phyloP scores from a whole-genome alignment of 1,140 invertebrate genomes.

The Hyposmocoma kahamanoa region DNA sequence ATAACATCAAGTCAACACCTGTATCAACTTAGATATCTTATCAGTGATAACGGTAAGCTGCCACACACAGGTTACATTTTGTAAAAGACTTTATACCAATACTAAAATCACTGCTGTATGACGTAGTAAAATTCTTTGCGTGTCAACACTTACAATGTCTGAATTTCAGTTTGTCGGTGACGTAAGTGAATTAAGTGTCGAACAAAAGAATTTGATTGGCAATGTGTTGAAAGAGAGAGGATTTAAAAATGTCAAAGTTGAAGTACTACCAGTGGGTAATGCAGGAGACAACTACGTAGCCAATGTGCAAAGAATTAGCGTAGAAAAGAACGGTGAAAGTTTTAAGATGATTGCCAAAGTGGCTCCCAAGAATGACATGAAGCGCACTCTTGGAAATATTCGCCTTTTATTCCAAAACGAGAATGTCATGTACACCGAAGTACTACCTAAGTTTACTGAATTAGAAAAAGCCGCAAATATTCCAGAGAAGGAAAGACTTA shows the following conservation, averaged over 20 bases:
- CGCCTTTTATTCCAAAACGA: slow-evolving; percentile 7
- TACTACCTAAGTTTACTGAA: slow-evolving; percentile 6
- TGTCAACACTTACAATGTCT: too few species aligned
- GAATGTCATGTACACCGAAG: slow-evolving; percentile 5
- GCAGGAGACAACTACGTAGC: slow-evolving; percentile 31
- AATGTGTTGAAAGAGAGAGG: slow-evolving; percentile 22
- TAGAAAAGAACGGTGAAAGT: slow-evolving; percentile 7
- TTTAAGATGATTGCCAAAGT: slow-evolving; percentile 20
- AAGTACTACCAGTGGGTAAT: slow-evolving; percentile 20
- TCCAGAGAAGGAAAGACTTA: not conserved
- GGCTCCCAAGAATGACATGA: slow-evolving; percentile 3
- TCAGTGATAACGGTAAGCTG: too few species aligned
- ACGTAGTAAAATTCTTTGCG: too few species aligned
- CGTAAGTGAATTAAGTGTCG: too few species aligned
- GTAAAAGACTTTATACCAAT: too few species aligned
- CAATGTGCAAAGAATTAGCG: slow-evolving; percentile 17
- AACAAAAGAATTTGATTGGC: slow-evolving; percentile 22
- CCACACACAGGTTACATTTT: too few species aligned
- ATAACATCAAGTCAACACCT: too few species aligned
- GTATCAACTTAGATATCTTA: too few species aligned
- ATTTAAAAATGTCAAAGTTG: slow-evolving; percentile 19
- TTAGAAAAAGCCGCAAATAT: not conserved
- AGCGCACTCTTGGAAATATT: slow-evolving; percentile 5
- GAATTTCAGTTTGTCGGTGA: too few species aligned
- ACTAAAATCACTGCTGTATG: too few species aligned